A percentile compares a stretch with the other conserved stretches of the same genome.
Conservation (phyloP, 2,113 vertebrate genomes). For the Daubentonia madagascariensis region DNA sequence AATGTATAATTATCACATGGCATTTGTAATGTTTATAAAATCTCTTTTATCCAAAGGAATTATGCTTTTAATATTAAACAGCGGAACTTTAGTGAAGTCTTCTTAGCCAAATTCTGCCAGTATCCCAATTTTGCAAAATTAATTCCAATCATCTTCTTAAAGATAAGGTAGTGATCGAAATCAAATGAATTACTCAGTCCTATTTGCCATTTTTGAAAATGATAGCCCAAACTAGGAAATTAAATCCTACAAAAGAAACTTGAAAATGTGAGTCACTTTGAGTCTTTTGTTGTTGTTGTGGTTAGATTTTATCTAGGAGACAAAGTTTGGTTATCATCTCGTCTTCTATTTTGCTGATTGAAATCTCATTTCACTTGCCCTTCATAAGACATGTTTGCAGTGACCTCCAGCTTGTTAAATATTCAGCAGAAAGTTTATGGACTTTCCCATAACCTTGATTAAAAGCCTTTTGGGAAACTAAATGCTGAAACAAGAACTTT, state of each 20-base stretch:
- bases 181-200: slow-evolving; percentile 46
- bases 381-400: slow-evolving; percentile 78
- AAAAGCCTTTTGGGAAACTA: slow-evolving; percentile 78
- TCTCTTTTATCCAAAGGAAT: not conserved
- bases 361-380: slow-evolving; percentile 83
- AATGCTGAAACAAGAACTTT: slow-evolving; percentile 77
- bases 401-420: slow-evolving; percentile 83
- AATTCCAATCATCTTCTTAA: slow-evolving; percentile 66
- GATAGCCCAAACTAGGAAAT: slow-evolving; percentile 71
- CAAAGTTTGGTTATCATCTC: slow-evolving; percentile 79
- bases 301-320: slow-evolving; percentile 77
- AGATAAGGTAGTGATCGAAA: slow-evolving; percentile 60
- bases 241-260: slow-evolving; percentile 67
- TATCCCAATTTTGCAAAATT: slow-evolving; percentile 23
- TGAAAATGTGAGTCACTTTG: slow-evolving; percentile 59
- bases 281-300: slow-evolving; percentile 35
- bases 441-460: slow-evolving; percentile 84
- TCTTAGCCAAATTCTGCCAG: slow-evolving; percentile 14
- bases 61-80: not conserved
- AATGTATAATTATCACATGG: not conserved
- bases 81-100: not conserved
- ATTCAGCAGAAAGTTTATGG: slow-evolving; percentile 84
- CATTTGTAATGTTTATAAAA: not conserved
- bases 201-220: slow-evolving; percentile 73
- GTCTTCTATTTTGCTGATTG: slow-evolving; percentile 79